phyloP scores from a whole-genome alignment of 2,113 vertebrate genomes.

The Chionis minor region DNA sequence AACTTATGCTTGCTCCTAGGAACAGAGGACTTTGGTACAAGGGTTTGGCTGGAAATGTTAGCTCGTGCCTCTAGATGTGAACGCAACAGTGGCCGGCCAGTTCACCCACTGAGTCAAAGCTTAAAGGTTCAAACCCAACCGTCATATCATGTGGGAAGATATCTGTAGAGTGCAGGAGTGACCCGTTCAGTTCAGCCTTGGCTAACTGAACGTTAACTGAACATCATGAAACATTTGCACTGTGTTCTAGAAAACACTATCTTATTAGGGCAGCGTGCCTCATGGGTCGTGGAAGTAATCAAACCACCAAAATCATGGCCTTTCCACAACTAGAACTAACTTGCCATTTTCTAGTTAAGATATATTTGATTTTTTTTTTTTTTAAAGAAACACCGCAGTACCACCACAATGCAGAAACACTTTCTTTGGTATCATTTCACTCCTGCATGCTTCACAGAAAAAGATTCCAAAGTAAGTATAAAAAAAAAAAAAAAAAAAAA shows the following conservation, averaged over 20 bases:
- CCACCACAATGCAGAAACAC: background rate
- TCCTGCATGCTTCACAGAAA: background rate
- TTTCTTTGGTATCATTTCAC: background rate
- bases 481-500: background rate
- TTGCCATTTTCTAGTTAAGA: background rate
- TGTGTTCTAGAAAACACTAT: background rate
- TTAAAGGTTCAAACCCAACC: background rate
- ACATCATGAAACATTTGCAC: background rate
- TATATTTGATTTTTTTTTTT: background rate
- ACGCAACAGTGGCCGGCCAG: accelerated
- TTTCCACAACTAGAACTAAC: background rate
- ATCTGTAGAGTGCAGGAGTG: background rate
- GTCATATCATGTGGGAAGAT: background rate
- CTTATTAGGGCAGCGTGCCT: background rate
- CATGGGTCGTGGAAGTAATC: background rate
- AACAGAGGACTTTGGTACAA: background rate
- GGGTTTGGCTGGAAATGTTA: background rate
- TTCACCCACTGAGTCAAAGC: background rate
- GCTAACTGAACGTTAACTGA: background rate
- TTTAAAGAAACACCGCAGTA: background rate
- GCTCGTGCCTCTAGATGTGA: background rate
- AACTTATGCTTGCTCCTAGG: background rate
- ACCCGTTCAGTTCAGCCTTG: background rate
- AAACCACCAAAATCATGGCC: background rate
- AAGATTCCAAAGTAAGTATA: background rate